Evolutionary conservation across 92 coral and sea anemone genomes (phyloP).

Genomic region (Epizoanthus rinbou): DNA sequence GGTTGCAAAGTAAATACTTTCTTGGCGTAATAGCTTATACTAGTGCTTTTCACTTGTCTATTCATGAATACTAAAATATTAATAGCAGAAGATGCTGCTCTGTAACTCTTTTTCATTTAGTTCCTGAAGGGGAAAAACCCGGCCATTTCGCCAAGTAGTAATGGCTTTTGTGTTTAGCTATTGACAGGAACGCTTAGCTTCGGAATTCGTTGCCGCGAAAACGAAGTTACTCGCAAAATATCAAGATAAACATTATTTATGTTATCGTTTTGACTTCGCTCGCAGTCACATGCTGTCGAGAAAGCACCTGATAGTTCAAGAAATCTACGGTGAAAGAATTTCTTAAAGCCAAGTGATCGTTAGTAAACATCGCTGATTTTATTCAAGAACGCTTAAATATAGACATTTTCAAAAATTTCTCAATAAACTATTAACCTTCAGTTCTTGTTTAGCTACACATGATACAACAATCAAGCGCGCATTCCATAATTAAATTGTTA

Average conservation of each 20-base stretch:
- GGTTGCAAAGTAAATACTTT: constrained; percentile 81
- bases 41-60: constrained; percentile 35
- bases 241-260: neutral
- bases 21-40: constrained; percentile 68
- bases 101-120: constrained; percentile 8
- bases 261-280: neutral
- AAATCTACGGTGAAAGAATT: constrained; percentile 27
- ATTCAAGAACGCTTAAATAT: constrained; percentile 43
- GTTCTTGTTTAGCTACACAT: constrained; percentile 40
- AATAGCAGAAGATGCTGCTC: constrained; percentile 19
- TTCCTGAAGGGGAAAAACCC: neutral
- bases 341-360: constrained; percentile 40
- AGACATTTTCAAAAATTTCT: constrained; percentile 36
- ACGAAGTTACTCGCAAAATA: neutral
- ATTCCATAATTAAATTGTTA: constrained; percentile 52
- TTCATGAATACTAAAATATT: constrained; percentile 49
- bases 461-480: constrained; percentile 57
- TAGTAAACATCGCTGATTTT: constrained; percentile 43
- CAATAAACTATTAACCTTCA: constrained; percentile 50
- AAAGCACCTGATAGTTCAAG: constrained; percentile 28
- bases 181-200: neutral
- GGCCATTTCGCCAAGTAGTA: neutral
- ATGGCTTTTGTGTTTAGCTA: neutral
- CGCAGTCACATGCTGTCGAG: constrained; percentile 10
- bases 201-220: constrained; percentile 7